Evolutionary conservation across 1,140 invertebrate species (phyloP).

Genomic region (Tribolium madens): DNA sequence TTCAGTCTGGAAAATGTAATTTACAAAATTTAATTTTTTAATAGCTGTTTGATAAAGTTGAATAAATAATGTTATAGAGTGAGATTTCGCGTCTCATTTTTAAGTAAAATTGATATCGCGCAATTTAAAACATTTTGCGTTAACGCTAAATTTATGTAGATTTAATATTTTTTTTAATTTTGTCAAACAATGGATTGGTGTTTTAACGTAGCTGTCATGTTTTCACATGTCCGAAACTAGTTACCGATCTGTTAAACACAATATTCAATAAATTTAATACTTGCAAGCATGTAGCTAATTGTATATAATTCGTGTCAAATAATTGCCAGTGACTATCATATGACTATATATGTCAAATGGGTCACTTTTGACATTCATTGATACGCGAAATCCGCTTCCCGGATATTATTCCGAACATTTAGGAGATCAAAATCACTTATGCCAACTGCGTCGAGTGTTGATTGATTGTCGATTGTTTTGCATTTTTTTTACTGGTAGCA

Average conservation of each 20-base stretch:
- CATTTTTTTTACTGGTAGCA: not conserved
- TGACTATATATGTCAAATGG: slow-evolving; percentile 2
- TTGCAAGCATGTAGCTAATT: slow-evolving; percentile 7
- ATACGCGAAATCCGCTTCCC: slow-evolving; percentile 5
- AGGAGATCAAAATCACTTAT: slow-evolving; percentile 29
- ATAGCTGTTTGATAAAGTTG: not conserved
- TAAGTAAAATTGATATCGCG: not conserved
- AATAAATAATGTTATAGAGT: not conserved
- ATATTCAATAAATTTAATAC: slow-evolving; percentile 18
- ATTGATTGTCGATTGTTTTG: slow-evolving; percentile 28
- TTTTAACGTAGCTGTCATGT: slow-evolving; percentile 20
- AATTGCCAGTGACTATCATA: not conserved
- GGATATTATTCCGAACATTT: slow-evolving; percentile 16
- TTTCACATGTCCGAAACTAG: not conserved
- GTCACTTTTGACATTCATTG: slow-evolving; percentile 11
- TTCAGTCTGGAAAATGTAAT: not conserved
- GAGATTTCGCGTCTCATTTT: not conserved
- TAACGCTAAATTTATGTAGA: not conserved
- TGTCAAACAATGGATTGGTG: too few relatives aligned
- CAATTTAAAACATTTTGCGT: not conserved
- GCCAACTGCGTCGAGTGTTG: not conserved
- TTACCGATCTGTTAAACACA: slow-evolving; percentile 21
- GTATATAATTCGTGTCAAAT: slow-evolving; percentile 26
- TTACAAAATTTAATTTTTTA: not conserved
- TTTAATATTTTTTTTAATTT: too few relatives aligned